Evolutionary conservation across 2,797 vertebrate species (phyloP).

Genomic region (Myotis vivesi): DNA sequence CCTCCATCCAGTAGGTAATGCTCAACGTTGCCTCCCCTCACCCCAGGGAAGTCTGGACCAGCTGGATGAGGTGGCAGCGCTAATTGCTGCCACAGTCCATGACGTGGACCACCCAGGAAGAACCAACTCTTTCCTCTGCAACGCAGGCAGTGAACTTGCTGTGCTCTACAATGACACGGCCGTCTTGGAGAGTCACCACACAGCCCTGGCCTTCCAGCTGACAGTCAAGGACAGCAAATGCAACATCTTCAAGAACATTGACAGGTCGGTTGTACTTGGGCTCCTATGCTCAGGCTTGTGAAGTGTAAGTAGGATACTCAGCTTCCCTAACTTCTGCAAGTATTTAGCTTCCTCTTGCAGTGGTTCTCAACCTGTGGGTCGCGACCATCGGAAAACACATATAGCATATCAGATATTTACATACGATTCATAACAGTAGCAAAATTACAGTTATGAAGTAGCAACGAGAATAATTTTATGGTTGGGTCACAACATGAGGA

Average conservation of each 20-base stretch:
- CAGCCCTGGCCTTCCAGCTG: slow-evolving; percentile 88
- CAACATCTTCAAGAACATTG: slow-evolving; percentile 90
- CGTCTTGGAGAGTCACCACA: slow-evolving; percentile 88
- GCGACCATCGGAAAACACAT: too few species aligned
- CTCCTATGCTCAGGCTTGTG: background rate
- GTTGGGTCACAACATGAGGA: too few species aligned
- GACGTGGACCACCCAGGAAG: slow-evolving; percentile 88
- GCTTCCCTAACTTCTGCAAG: background rate
- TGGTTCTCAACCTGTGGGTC: too few species aligned
- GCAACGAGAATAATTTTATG: too few species aligned
- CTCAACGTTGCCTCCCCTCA: background rate
- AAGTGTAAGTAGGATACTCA: background rate
- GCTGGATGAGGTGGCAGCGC: slow-evolving; percentile 86
- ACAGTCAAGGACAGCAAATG: slow-evolving; percentile 87
- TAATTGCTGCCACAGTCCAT: slow-evolving; percentile 88
- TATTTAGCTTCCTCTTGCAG: background rate
- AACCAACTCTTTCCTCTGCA: slow-evolving; percentile 90
- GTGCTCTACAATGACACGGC: slow-evolving; percentile 88
- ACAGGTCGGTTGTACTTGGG: slow-evolving; percentile 80
- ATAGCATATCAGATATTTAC: too few species aligned
- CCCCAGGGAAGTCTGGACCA: slow-evolving; percentile 86
- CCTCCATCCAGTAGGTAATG: background rate
- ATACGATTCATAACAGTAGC: too few species aligned
- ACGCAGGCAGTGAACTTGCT: slow-evolving; percentile 87
- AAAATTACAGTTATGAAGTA: too few species aligned